Conservation (phyloP, 2,113 vertebrate genomes). For the Menura novaehollandiae region DNA sequence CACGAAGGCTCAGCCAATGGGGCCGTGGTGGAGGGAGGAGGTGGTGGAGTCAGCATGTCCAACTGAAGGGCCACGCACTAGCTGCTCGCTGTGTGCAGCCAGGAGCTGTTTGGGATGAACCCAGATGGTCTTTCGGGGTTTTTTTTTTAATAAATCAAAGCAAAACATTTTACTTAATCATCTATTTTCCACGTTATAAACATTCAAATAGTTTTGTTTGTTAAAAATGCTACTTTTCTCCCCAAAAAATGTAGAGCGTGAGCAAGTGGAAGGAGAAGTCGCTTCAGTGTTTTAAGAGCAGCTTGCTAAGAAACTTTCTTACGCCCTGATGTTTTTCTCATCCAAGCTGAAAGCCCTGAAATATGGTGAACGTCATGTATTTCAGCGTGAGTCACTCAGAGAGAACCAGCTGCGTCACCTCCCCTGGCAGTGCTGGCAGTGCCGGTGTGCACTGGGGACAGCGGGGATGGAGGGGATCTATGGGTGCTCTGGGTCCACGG, state of each 20-base stretch:
- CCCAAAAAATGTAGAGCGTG: rapidly evolving
- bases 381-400: neutral
- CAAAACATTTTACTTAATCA: neutral
- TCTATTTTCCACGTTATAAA: neutral
- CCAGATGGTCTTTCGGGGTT: neutral
- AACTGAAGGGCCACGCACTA: neutral
- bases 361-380: neutral
- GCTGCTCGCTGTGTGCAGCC: neutral
- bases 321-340: neutral
- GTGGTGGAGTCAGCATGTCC: rapidly evolving
- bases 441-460: neutral
- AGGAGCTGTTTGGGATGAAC: neutral
- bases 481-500: neutral
- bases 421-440: neutral
- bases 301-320: neutral
- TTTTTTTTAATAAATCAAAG: neutral
- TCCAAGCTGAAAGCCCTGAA: slow-evolving; percentile 5
- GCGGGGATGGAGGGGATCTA: neutral
- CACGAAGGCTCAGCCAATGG: rapidly evolving
- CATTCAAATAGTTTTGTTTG: neutral
- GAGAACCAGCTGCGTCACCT: neutral
- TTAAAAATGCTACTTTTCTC: neutral
- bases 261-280: neutral
- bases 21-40: neutral
- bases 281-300: neutral